These are phyloP conservation scores for Cydia strobilella DNA, from an alignment of 1,140 invertebrate species.

Conservation along the genomic window DNA sequence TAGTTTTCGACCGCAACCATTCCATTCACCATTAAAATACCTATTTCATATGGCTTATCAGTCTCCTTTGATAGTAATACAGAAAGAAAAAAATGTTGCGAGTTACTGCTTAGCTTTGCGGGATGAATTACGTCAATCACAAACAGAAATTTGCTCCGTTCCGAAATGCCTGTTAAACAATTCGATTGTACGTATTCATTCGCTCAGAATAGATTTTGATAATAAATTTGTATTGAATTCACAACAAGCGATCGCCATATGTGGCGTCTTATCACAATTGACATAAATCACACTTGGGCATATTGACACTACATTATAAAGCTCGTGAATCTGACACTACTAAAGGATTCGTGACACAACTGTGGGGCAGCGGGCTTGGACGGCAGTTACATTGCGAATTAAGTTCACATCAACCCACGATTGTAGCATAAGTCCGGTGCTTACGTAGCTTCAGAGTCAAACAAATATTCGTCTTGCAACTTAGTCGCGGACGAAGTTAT, in stretches of 20 bases:
- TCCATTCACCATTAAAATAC: background rate
- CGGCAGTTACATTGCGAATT: slow-evolving; percentile 21
- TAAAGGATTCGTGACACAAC: background rate
- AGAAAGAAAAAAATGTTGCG: background rate
- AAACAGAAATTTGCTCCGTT: background rate
- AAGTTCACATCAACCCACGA: slow-evolving; percentile 22
- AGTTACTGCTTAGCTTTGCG: background rate
- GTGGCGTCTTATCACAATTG: slow-evolving; percentile 27
- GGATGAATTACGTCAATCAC: background rate
- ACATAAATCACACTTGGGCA: slow-evolving; percentile 21
- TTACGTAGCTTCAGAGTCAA: background rate
- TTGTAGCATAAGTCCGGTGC: background rate
- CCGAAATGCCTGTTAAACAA: background rate
- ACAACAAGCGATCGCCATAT: slow-evolving; percentile 23
- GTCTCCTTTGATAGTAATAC: background rate
- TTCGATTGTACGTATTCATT: background rate
- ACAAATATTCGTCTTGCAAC: slow-evolving; percentile 8
- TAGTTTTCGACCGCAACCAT: background rate
- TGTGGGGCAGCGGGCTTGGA: slow-evolving; percentile 4
- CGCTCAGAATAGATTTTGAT: background rate
- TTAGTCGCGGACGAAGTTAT: slow-evolving; percentile 1
- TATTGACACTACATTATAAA: slow-evolving; percentile 12
- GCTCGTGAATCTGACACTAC: slow-evolving; percentile 7
- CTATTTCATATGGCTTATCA: slow-evolving; percentile 8
- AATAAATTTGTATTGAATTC: slow-evolving; percentile 1